Base-by-base conservation (phyloP, 2,888 invertebrate genomes). In the Nephrotoma guestfalica region DNA sequence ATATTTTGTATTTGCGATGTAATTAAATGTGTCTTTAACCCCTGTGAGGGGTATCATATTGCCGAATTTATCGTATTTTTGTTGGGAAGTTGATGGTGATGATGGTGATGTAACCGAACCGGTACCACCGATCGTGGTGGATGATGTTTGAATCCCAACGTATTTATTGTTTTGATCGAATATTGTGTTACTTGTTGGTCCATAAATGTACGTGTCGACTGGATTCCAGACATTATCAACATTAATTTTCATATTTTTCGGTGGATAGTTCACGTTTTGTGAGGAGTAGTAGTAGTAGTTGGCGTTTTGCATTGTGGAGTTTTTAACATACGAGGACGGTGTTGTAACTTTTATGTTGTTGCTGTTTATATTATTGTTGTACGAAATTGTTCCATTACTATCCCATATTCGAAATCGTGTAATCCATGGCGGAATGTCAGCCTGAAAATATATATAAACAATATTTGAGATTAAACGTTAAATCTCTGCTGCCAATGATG, bases 331-430 rank as follows among this genome's bases (percentile, higher is more conserved):
- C 6, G 90, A 89, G 0, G 90, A 89, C 84, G 90, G 89, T 86
- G 90, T 89, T 41, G 90, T 88, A 71, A 91, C 90, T 86, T 85
- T 85, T 0, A 43, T 42, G 11, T 45, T 85, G 15, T 84, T 84
- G 30, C 71, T 71, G 71, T 71, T 71, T 13, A 30, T 30, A 41
- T 84, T 86, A 90, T 89, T 42, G 90, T 88, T 83, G 91, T 90
- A 85, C 87, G 92, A 91, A 88, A 92, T 93, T 57, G 92, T 93
- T 86, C 93, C 93, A 88, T 93, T 93, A 86, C 95, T 95, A 90
- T 96, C 96, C 95, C 95, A 95, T 89, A 96, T 94, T 88, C 95
- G 93, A 88, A 96, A 91, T 89, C 95, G 93, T 43, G 95, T 95
- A 47, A 95, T 94, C 91, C 96, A 96, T 42, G 92, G 93, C 84